Percentiles rank a stretch among this genome's conserved stretches.
These are phyloP conservation scores for Ambastaia sidthimunki DNA, from an alignment of 2,797 vertebrate species.

Conservation along the genomic window DNA sequence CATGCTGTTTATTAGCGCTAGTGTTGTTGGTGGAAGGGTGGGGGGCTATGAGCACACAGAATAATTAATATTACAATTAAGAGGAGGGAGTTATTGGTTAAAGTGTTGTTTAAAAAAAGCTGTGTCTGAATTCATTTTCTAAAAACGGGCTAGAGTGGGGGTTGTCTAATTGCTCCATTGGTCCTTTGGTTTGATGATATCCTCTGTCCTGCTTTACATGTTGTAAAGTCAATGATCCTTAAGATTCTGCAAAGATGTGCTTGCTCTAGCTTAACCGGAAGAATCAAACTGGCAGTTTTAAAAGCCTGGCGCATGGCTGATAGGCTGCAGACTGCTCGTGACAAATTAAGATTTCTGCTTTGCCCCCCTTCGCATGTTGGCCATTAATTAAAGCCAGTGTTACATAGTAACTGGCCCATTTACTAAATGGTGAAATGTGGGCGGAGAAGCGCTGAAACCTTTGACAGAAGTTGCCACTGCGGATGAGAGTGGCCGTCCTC, in stretches of 20 bases:
- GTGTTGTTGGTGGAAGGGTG: not conserved
- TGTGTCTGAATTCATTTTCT: slow-evolving; percentile 12
- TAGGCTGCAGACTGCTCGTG: slow-evolving; percentile 54
- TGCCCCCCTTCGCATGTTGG: slow-evolving; percentile 36
- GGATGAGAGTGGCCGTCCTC: slow-evolving; percentile 47
- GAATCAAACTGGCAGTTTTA: slow-evolving; percentile 57
- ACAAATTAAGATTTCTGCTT: slow-evolving; percentile 49
- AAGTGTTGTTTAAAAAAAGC: slow-evolving; percentile 33
- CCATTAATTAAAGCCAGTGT: slow-evolving; percentile 57
- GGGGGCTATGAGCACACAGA: not conserved
- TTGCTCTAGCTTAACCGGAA: slow-evolving; percentile 51
- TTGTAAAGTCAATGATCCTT: slow-evolving; percentile 53
- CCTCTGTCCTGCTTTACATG: slow-evolving; percentile 42
- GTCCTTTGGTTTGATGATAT: slow-evolving; percentile 41
- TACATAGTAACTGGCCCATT: slow-evolving; percentile 44
- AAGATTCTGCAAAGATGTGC: slow-evolving; percentile 51
- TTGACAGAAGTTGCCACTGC: slow-evolving; percentile 53
- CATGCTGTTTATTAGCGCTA: not conserved
- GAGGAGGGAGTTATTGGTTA: slow-evolving; percentile 27
- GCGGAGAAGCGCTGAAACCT: slow-evolving; percentile 54
- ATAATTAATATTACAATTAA: slow-evolving; percentile 35
- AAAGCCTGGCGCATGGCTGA: slow-evolving; percentile 48
- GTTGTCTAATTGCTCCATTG: slow-evolving; percentile 45
- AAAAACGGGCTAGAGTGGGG: not conserved
- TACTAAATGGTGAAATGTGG: slow-evolving; percentile 49